Evolutionary conservation across 2,113 vertebrate species (phyloP).

Genomic region (Mus pahari): DNA sequence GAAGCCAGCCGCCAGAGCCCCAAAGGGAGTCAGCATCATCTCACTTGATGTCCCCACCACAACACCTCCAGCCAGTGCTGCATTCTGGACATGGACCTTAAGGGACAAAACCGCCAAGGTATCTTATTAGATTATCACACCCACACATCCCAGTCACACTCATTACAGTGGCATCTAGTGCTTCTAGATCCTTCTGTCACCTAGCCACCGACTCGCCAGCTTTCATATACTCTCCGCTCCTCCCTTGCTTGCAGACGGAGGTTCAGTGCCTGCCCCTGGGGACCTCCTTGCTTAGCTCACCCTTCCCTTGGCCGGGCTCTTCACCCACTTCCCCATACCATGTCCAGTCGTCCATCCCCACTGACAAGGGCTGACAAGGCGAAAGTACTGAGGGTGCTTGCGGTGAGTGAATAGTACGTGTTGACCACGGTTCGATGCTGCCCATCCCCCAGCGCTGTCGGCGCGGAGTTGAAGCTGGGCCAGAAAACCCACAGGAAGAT

Average conservation of each 20-base stretch:
- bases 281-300: background rate
- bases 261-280: background rate
- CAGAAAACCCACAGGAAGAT: constrained; percentile 98
- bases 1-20: constrained; percentile 92
- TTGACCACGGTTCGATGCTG: constrained; percentile 93
- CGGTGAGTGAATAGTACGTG: constrained; percentile 93
- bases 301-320: background rate
- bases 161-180: background rate
- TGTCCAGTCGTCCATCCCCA: constrained; percentile 87
- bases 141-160: background rate
- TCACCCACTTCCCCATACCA: constrained; percentile 87
- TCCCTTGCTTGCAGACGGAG: background rate
- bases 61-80: constrained; percentile 91
- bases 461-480: constrained; percentile 94
- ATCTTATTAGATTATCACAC: background rate
- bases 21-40: constrained; percentile 95
- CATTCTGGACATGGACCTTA: constrained; percentile 96
- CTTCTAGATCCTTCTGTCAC: background rate
- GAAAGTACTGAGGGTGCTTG: constrained; percentile 91
- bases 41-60: constrained; percentile 93
- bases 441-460: constrained; percentile 80
- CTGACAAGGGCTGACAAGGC: constrained; percentile 88
- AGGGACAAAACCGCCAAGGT: background rate
- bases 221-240: background rate
- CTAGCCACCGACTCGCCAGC: background rate